Conservation (phyloP, 2,113 vertebrate genomes). For the Malurus melanocephalus region DNA sequence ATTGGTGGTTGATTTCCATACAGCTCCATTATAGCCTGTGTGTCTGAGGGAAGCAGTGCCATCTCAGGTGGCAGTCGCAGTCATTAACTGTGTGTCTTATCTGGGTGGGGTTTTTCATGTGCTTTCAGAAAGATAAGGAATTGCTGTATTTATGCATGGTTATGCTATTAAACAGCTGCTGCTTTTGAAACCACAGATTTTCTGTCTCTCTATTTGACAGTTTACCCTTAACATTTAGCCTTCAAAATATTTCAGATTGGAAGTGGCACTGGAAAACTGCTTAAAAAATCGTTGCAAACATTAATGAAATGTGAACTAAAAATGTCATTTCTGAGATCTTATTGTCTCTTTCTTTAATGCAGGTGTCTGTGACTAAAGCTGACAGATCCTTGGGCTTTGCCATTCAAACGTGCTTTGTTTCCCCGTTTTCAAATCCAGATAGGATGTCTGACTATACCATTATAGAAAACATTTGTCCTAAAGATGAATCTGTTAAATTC, state of each 20-base stretch:
- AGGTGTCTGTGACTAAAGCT: constrained; percentile 85
- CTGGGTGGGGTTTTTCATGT: neutral
- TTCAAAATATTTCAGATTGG: constrained; percentile 13
- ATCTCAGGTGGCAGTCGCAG: neutral
- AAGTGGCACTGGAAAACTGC: constrained; percentile 27
- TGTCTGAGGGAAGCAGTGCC: neutral
- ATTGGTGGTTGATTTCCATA: neutral
- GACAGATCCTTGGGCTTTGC: constrained; percentile 87
- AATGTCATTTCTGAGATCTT: constrained; percentile 1
- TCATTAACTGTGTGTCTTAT: neutral
- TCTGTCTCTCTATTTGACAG: neutral
- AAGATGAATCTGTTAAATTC: constrained; percentile 84
- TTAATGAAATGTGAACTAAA: constrained; percentile 35
- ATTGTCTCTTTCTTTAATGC: constrained; percentile 27
- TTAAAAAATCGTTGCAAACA: neutral
- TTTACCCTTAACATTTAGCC: neutral
- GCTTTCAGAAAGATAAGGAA: neutral
- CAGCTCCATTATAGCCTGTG: neutral
- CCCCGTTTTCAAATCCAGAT: constrained; percentile 77
- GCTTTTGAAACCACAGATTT: constrained; percentile 16
- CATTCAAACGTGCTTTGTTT: constrained; percentile 89
- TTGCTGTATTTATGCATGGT: neutral
- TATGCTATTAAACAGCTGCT: constrained; percentile 3
- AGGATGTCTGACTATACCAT: constrained; percentile 79
- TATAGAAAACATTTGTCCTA: constrained; percentile 93